A percentile compares a stretch with the other conserved stretches of the same genome.
Evolutionary conservation across 2,113 vertebrate genomes (phyloP).

Genomic region (Mormyrus lacerda): DNA sequence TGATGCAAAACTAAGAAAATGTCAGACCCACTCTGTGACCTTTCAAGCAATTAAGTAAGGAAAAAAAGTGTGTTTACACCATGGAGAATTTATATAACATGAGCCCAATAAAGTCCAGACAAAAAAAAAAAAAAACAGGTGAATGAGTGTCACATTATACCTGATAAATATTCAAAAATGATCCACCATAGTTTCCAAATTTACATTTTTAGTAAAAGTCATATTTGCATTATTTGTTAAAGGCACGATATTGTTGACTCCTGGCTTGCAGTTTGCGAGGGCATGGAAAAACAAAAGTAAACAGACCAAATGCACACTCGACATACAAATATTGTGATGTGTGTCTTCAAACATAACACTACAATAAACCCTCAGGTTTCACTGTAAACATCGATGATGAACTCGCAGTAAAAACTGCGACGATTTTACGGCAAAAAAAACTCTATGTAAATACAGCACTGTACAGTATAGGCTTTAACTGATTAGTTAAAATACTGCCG

Average conservation of each 20-base stretch:
- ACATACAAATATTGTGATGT: background rate
- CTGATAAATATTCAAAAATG: background rate
- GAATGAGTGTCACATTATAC: background rate
- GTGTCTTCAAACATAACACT: background rate
- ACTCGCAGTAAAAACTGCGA: background rate
- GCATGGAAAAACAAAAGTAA: background rate
- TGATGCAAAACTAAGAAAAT: background rate
- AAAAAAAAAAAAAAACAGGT: background rate
- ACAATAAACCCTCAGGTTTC: background rate
- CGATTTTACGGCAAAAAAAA: background rate
- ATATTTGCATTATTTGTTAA: background rate
- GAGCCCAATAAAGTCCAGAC: background rate
- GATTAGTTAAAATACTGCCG: background rate
- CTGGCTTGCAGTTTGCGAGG: background rate
- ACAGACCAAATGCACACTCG: background rate
- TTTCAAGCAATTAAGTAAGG: background rate
- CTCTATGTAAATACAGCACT: background rate
- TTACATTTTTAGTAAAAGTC: background rate
- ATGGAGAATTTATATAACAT: background rate
- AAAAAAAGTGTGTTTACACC: background rate
- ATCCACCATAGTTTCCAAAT: background rate
- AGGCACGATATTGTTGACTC: background rate
- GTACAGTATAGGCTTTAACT: background rate
- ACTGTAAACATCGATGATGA: background rate
- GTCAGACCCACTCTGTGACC: background rate